These are phyloP conservation scores for Antheraea mylitta DNA, from an alignment of 1,140 invertebrate species.

Conservation along the genomic window DNA sequence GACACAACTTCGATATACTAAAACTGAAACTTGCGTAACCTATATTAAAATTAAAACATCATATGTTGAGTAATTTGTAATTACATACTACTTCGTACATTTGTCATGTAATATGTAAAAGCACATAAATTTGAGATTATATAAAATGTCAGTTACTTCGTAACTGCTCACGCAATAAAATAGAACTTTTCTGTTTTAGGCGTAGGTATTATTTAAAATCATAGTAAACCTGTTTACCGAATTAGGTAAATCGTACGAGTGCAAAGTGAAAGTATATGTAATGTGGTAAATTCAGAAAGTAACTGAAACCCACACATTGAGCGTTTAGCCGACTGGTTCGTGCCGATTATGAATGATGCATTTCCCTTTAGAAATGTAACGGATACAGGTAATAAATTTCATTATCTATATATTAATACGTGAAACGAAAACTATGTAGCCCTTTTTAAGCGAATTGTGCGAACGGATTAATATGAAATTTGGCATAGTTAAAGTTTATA, in stretches of 20 bases:
- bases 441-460: too few relatives aligned
- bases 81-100: too few relatives aligned
- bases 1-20: too few relatives aligned
- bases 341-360: background rate
- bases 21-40: too few relatives aligned
- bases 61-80: too few relatives aligned
- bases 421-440: too few relatives aligned
- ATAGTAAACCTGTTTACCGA: background rate
- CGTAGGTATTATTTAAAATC: background rate
- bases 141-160: background rate
- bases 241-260: background rate
- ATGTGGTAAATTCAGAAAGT: background rate
- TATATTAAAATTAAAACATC: too few relatives aligned
- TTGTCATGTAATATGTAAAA: too few relatives aligned
- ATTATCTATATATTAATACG: background rate
- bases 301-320: background rate
- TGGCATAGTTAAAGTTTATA: too few relatives aligned
- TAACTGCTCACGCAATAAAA: background rate
- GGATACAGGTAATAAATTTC: background rate
- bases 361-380: background rate
- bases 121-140: too few relatives aligned
- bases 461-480: too few relatives aligned
- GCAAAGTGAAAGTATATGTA: background rate
- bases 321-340: background rate
- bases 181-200: background rate